Conservation (phyloP, 1,140 invertebrate genomes). For the Solenopsis invicta region DNA sequence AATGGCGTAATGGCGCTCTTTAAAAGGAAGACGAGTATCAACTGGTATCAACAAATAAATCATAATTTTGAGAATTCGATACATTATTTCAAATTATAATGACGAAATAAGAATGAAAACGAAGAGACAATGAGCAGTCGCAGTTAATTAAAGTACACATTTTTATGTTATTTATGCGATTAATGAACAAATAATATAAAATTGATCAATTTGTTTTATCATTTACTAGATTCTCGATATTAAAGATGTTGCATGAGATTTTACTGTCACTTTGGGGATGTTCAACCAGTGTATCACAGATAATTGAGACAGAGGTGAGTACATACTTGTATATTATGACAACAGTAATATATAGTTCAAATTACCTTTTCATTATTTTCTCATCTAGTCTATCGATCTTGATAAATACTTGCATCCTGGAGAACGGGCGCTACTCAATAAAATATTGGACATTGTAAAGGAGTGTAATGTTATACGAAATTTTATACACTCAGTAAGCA, state of each 20-base stretch:
- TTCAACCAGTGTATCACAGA: slow-evolving; percentile 81
- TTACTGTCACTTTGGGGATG: slow-evolving; percentile 85
- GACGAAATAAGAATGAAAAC: neutral
- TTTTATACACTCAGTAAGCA: slow-evolving; percentile 76
- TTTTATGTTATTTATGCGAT: neutral
- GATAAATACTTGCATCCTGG: slow-evolving; percentile 84
- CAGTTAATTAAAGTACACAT: neutral
- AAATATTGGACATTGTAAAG: slow-evolving; percentile 82
- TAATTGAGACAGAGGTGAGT: slow-evolving; percentile 83
- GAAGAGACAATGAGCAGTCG: neutral
- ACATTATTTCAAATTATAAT: slow-evolving; percentile 14
- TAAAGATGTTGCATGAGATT: slow-evolving; percentile 84
- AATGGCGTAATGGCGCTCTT: neutral
- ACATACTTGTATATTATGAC: slow-evolving; percentile 8
- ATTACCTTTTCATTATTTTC: slow-evolving; percentile 36
- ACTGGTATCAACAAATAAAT: neutral
- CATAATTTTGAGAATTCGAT: neutral
- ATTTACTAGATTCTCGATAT: neutral
- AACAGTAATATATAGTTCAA: slow-evolving; percentile 10
- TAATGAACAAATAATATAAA: neutral
- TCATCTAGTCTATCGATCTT: slow-evolving; percentile 77
- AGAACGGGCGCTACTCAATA: slow-evolving; percentile 81
- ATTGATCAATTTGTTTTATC: neutral
- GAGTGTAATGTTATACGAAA: slow-evolving; percentile 81
- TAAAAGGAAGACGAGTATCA: neutral